phyloP scores from a whole-genome alignment of 2,797 vertebrate species.

The Mus minutoides region DNA sequence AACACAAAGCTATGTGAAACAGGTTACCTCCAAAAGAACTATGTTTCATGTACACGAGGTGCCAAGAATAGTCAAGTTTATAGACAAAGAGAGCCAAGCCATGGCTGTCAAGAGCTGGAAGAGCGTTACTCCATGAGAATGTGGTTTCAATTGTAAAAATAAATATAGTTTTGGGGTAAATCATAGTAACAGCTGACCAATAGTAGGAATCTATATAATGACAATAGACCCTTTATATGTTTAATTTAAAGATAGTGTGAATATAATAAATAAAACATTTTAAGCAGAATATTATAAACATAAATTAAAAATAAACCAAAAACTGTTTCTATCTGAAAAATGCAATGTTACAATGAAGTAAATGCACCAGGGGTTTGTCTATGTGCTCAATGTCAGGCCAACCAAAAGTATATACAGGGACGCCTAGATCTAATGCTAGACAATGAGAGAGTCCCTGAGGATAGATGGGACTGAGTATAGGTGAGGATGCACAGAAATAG shows the following conservation, averaged over 20 bases:
- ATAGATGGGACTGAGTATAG: neutral
- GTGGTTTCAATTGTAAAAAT: neutral
- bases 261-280: neutral
- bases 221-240: neutral
- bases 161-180: neutral
- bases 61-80: neutral
- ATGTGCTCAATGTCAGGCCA: neutral
- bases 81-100: neutral
- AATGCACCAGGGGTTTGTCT: neutral
- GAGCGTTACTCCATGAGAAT: neutral
- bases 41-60: neutral
- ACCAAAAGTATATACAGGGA: neutral
- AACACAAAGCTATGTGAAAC: neutral
- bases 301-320: neutral
- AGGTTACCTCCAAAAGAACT: neutral
- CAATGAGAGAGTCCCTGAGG: neutral
- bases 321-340: conserved; percentile 35
- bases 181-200: neutral
- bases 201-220: neutral
- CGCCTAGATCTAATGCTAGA: neutral
- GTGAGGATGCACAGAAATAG: neutral
- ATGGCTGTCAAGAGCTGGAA: neutral
- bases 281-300: neutral
- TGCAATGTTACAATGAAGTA: neutral
- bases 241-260: no score